Percentiles rank a stretch among this genome's conserved stretches.
phyloP scores from a whole-genome alignment of 2,113 vertebrate species.

The Alces alces region DNA sequence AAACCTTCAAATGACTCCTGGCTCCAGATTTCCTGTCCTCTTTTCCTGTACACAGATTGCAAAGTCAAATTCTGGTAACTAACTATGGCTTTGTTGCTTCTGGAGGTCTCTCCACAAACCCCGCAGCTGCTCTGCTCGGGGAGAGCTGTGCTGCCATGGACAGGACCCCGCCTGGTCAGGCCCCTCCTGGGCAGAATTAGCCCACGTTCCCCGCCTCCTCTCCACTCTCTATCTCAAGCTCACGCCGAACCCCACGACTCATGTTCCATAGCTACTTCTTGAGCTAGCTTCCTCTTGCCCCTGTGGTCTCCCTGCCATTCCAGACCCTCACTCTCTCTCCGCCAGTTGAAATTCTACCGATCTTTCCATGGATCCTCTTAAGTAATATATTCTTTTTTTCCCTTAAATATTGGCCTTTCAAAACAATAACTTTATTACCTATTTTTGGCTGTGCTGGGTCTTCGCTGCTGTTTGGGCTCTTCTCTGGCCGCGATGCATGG shows the following conservation, averaged over 20 bases:
- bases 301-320: not conserved
- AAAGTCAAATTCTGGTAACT: not conserved
- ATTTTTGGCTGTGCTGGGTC: not conserved
- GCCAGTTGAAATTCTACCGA: not conserved
- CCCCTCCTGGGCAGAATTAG: not conserved
- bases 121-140: not conserved
- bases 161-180: not conserved
- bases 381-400: not conserved
- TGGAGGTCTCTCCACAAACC: not conserved
- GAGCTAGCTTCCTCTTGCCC: not conserved
- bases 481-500: not conserved
- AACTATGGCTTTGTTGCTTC: not conserved
- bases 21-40: not conserved
- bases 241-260: not conserved
- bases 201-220: not conserved
- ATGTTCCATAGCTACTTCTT: not conserved
- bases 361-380: not conserved
- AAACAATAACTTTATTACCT: not conserved
- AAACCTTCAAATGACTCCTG: not conserved
- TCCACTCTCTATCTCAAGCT: not conserved
- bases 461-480: not conserved
- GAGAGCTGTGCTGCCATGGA: not conserved
- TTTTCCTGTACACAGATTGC: not conserved
- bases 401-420: not conserved
- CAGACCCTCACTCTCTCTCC: not conserved